Conservation (phyloP, 53 echinoderm and acorn worm genomes). For the Holothuria scabra region DNA sequence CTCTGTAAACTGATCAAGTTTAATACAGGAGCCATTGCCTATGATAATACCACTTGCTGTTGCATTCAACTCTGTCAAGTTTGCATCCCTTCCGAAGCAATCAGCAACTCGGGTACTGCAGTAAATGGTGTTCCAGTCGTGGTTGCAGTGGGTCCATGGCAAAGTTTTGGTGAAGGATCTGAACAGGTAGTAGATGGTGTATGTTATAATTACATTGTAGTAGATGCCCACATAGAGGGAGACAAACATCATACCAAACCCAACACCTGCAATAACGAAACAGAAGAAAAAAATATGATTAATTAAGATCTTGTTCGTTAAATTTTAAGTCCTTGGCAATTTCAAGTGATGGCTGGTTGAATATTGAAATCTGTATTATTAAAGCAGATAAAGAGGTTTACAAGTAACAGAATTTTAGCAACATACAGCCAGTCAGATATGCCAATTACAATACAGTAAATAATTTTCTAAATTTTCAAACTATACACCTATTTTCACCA, state of each 20-base stretch:
- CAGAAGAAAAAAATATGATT: neutral
- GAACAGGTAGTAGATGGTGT: slow-evolving; percentile 83
- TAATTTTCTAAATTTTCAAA: too few relatives aligned
- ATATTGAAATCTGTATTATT: too few relatives aligned
- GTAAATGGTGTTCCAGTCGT: slow-evolving; percentile 67
- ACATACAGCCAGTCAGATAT: too few relatives aligned
- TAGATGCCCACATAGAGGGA: slow-evolving; percentile 81
- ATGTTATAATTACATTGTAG: slow-evolving; percentile 90
- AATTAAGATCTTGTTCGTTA: too few relatives aligned
- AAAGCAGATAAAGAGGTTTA: too few relatives aligned
- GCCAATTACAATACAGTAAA: too few relatives aligned
- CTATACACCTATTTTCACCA: too few relatives aligned
- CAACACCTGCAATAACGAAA: slow-evolving; percentile 64
- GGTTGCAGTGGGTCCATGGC: slow-evolving; percentile 72
- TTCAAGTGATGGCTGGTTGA: too few relatives aligned
- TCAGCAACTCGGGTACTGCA: slow-evolving; percentile 54
- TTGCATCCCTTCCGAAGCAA: slow-evolving; percentile 39
- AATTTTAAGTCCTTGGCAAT: too few relatives aligned
- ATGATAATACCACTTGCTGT: slow-evolving; percentile 48
- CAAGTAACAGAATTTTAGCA: too few relatives aligned
- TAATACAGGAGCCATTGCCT: slow-evolving; percentile 51
- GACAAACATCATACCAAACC: slow-evolving; percentile 81
- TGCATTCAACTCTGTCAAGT: neutral
- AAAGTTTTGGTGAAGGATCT: slow-evolving; percentile 74
- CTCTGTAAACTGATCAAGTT: slow-evolving; percentile 7